These are phyloP conservation scores for Myripristis murdjan DNA, from an alignment of 2,797 vertebrate species.

Conservation along the genomic window DNA sequence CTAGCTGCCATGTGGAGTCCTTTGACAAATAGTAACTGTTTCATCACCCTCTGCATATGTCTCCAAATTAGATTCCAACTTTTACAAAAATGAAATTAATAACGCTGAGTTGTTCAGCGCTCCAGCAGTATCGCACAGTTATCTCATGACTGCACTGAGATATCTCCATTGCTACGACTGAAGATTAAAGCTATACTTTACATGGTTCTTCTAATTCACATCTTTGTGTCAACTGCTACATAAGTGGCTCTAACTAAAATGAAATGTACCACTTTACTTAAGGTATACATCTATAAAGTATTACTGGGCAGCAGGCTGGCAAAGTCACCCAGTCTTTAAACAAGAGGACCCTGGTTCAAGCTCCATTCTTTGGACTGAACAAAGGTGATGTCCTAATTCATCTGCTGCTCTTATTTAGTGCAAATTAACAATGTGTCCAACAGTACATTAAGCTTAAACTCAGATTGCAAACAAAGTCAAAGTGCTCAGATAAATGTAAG, in stretches of 20 bases:
- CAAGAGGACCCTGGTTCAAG: not conserved
- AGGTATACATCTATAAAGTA: not conserved
- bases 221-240: constrained; percentile 47
- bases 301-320: not conserved
- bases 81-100: not conserved
- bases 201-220: not conserved
- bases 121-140: not conserved
- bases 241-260: not conserved
- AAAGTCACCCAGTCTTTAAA: not conserved
- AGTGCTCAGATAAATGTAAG: constrained; percentile 1
- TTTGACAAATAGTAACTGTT: no score
- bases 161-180: constrained; percentile 5
- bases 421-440: not conserved
- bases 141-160: not conserved
- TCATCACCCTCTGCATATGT: not conserved
- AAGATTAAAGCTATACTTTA: constrained; percentile 23
- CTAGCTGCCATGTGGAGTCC: no score
- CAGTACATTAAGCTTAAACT: not conserved
- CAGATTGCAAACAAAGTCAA: not conserved
- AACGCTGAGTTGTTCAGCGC: not conserved
- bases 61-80: not conserved
- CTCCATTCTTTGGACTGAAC: not conserved
- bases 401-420: not conserved
- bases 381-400: no score
- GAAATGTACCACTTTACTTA: not conserved